Base-by-base conservation (phyloP, 2,888 invertebrate genomes). In the Oligia fasciuncula region DNA sequence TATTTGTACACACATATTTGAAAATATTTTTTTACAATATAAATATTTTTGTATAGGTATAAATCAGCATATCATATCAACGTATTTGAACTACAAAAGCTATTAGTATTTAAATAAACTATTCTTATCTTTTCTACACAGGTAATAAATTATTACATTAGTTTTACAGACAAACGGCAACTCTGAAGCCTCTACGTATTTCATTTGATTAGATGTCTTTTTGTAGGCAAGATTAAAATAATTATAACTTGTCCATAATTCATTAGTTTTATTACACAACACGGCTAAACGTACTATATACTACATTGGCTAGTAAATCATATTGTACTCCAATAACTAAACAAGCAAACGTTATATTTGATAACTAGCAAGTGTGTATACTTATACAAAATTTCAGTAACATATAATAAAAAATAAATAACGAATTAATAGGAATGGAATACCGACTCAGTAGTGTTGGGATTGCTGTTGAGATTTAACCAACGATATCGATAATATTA, bases 41-140 rank as follows among this genome's bases (percentile, higher is more conserved):
- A 67, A 70, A 51, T 66, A 51, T 67, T 43, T 71, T 62, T 76
- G 57, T 73, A 54, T 71, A 43, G 43, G 43, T 43, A 67, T 63
- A 79, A 78, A 84, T 79, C 57, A 78, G 54, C 23, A 43, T 51
- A 54, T 49, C 14, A 43, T 51, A 63, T 40, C 29, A 29, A 29
- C 29, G 14, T 63, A 63, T 75, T 74, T 73, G 62, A 76, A 57
- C 76, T 77, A 77, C 46, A 73, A 69, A 77, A 67, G 63, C 46
- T 71, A 68, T 49, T 67, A 40, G 35, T 73, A 68, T 69, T 66
- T 71, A 65, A 73, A 43, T 40, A 75, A 35, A 54, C 40, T 77
- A 72, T 98, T 76, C 77, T 80, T 76, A 81, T 70, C 1, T 72
- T 57, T 73, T 62, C 69, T 84, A 84, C 74, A 84, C 62, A 79